These are phyloP conservation scores for Ormyrus pomaceus DNA, from an alignment of 2,888 invertebrate genomes.

Conservation along the genomic window DNA sequence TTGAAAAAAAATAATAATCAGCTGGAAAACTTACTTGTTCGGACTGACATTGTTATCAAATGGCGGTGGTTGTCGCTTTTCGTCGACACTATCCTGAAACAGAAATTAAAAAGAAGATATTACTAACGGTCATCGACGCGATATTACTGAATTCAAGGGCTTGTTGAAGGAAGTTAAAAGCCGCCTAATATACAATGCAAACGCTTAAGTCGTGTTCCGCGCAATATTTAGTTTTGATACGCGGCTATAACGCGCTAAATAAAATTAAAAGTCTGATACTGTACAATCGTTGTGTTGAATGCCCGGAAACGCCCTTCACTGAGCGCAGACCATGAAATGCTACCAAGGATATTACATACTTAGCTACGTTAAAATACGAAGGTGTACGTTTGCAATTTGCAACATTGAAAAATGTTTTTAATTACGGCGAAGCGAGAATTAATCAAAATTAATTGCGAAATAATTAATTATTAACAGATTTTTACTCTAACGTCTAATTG, in stretches of 20 bases:
- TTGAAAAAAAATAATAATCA: too few relatives aligned
- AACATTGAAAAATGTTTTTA: too few relatives aligned
- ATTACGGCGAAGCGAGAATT: too few relatives aligned
- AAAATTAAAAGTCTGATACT: too few relatives aligned
- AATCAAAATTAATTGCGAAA: too few relatives aligned
- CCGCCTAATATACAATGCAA: not conserved
- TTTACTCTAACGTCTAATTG: too few relatives aligned
- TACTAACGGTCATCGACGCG: too few relatives aligned
- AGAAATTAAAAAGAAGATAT: conserved; percentile 4
- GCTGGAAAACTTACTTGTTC: conserved; percentile 52
- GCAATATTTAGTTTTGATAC: not conserved
- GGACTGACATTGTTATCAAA: conserved; percentile 52
- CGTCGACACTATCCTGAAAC: conserved; percentile 64
- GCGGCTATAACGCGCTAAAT: not conserved
- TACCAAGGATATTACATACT: not conserved
- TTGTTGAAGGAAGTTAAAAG: not conserved
- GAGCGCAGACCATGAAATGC: not conserved
- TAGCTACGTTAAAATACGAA: too few relatives aligned
- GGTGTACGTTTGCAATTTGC: too few relatives aligned
- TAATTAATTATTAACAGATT: too few relatives aligned
- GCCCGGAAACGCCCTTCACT: not conserved
- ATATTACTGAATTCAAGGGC: not conserved
- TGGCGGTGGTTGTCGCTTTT: conserved; percentile 57
- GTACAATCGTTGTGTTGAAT: too few relatives aligned
- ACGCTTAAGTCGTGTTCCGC: not conserved